A percentile compares a stretch with the other conserved stretches of the same genome.
These are phyloP conservation scores for Telmatherina bonti DNA, from an alignment of 2,797 vertebrate genomes.

Conservation along the genomic window DNA sequence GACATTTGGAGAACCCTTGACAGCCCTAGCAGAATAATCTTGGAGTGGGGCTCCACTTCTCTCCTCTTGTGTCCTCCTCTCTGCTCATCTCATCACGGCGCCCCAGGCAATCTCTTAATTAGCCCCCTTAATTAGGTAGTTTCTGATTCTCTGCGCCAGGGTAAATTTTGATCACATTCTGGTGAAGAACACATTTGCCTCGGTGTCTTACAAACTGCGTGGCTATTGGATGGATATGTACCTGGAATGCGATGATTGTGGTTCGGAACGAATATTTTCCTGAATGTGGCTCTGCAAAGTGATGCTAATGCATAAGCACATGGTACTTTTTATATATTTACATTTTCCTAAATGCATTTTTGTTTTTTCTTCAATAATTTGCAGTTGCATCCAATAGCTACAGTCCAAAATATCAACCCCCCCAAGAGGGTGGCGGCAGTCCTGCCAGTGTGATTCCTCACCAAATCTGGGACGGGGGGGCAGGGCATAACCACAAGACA, in stretches of 20 bases:
- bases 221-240: background rate
- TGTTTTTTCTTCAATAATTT: too few relatives aligned
- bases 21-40: slow-evolving; percentile 36
- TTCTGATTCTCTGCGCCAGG: slow-evolving; percentile 60
- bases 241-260: background rate
- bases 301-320: too few relatives aligned
- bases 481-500: too few relatives aligned
- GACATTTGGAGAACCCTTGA: slow-evolving; percentile 76
- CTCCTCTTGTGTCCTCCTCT: slow-evolving; percentile 58
- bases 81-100: slow-evolving; percentile 54
- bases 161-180: slow-evolving; percentile 72
- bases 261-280: background rate
- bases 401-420: too few relatives aligned
- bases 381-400: too few relatives aligned
- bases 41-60: slow-evolving; percentile 59
- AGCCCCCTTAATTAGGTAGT: slow-evolving; percentile 75
- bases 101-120: slow-evolving; percentile 76
- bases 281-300: too few relatives aligned
- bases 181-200: slow-evolving; percentile 39
- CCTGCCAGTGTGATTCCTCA: background rate
- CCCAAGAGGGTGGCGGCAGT: background rate
- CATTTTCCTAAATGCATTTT: background rate
- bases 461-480: background rate
- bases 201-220: slow-evolving; percentile 10
- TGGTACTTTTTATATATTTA: background rate